phyloP scores from a whole-genome alignment of 2,888 invertebrate species.

The Congeria kusceri region DNA sequence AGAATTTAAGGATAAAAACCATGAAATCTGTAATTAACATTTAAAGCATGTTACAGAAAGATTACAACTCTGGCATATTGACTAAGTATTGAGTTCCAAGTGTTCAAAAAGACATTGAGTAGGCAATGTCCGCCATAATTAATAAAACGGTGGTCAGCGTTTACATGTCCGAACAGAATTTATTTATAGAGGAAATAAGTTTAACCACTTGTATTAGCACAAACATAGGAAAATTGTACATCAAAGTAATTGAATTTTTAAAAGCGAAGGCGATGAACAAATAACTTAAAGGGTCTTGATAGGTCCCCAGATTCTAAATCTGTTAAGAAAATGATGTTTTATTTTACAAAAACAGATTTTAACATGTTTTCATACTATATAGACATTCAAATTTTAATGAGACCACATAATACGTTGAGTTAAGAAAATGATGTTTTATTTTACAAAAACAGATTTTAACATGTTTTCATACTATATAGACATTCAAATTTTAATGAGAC shows the following conservation, averaged over 20 bases:
- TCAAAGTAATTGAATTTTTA: slow-evolving; percentile 1
- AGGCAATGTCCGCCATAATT: too few species aligned
- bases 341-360: slow-evolving; percentile 20
- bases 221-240: not conserved
- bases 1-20: too few species aligned
- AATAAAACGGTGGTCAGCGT: too few species aligned
- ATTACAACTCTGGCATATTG: too few species aligned
- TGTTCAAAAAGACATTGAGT: too few species aligned
- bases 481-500: slow-evolving; percentile 35
- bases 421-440: slow-evolving; percentile 12
- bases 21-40: too few species aligned
- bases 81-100: too few species aligned
- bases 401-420: slow-evolving; percentile 36
- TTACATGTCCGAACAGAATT: too few species aligned
- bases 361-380: slow-evolving; percentile 28
- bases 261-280: too few species aligned
- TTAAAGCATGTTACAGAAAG: too few species aligned
- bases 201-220: slow-evolving; percentile 1
- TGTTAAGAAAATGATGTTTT: not conserved
- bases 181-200: too few species aligned
- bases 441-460: slow-evolving; percentile 21
- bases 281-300: not conserved
- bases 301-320: not conserved
- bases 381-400: slow-evolving; percentile 33
- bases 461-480: slow-evolving; percentile 31